phyloP scores from a whole-genome alignment of 2,888 invertebrate genomes.

The Acanthacorydalis orientalis region DNA sequence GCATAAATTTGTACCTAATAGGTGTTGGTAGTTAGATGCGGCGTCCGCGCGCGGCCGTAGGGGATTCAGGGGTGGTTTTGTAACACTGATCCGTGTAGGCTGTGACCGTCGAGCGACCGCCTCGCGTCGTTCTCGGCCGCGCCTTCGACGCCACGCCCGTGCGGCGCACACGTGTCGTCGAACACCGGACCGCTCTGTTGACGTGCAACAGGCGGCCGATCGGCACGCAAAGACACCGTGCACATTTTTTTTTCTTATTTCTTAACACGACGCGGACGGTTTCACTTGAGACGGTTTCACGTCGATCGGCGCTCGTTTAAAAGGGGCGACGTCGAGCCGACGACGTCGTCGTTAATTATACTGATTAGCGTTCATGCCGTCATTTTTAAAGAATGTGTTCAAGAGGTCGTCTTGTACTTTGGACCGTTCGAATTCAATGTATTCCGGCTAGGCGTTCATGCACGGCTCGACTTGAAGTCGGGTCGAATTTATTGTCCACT shows the following conservation, averaged over 20 bases:
- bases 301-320: too few relatives aligned
- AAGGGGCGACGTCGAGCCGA: too few relatives aligned
- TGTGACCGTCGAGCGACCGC: background rate
- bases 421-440: too few relatives aligned
- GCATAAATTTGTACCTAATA: constrained; percentile 17
- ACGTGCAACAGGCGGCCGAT: background rate
- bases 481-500: too few relatives aligned
- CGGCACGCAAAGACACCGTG: too few relatives aligned
- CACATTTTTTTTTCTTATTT: background rate
- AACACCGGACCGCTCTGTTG: background rate
- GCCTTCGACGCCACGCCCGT: constrained; percentile 1
- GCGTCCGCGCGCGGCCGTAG: constrained; percentile 5
- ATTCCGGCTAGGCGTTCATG: too few relatives aligned
- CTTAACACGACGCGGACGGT: background rate
- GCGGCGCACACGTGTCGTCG: background rate
- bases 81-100: background rate
- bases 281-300: too few relatives aligned
- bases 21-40: constrained; percentile 11
- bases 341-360: too few relatives aligned
- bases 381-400: too few relatives aligned
- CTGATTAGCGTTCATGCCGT: too few relatives aligned
- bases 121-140: background rate
- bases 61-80: background rate
- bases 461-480: too few relatives aligned
- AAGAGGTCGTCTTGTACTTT: too few relatives aligned